These are phyloP conservation scores for Chloropsis hardwickii DNA, from an alignment of 2,113 vertebrate genomes.

Conservation along the genomic window DNA sequence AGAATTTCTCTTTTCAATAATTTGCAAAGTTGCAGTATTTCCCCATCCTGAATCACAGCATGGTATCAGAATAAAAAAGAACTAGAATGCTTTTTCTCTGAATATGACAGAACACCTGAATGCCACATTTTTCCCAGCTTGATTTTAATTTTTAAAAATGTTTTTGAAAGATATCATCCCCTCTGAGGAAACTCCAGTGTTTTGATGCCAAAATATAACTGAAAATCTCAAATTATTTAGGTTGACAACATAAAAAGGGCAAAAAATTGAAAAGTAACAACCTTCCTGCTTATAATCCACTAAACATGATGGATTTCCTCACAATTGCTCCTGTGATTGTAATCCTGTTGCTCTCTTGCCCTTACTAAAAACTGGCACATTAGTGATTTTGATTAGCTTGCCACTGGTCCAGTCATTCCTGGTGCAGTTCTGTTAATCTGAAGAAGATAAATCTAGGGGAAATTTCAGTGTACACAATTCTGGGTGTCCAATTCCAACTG, in stretches of 20 bases:
- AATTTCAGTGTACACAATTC: not conserved
- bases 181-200: not conserved
- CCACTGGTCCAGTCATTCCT: not conserved
- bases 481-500: not conserved
- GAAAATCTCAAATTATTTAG: not conserved
- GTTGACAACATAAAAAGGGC: not conserved
- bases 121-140: not conserved
- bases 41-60: not conserved
- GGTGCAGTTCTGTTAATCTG: not conserved
- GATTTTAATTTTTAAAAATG: not conserved
- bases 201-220: not conserved
- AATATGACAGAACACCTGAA: not conserved
- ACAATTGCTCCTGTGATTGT: not conserved
- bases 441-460: not conserved
- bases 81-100: not conserved
- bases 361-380: not conserved
- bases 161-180: not conserved
- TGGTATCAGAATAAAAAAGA: not conserved
- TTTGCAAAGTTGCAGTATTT: not conserved
- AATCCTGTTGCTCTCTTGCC: not conserved
- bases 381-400: not conserved
- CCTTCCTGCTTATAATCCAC: not conserved
- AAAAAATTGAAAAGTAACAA: not conserved
- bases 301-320: not conserved
- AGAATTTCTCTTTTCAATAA: not conserved